Evolutionary conservation across 2,888 invertebrate genomes (phyloP).

Genomic region (Clostera curtula): DNA sequence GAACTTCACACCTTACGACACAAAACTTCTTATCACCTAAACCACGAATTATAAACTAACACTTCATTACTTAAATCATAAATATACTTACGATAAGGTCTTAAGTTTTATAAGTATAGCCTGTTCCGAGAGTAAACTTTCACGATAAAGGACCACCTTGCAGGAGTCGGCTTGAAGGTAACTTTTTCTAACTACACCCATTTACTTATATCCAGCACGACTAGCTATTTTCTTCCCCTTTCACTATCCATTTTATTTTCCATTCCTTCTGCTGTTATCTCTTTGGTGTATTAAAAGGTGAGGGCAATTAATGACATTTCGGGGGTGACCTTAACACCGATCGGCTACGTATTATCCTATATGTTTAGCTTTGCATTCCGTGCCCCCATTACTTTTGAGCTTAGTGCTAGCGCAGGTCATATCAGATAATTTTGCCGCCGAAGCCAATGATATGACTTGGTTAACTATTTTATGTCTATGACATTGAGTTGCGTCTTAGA

Average conservation of each 20-base stretch:
- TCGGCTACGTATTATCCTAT: constrained; percentile 1
- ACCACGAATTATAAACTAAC: no score
- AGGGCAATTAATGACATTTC: constrained; percentile 18
- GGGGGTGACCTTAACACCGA: no score
- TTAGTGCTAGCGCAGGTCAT: constrained; percentile 7
- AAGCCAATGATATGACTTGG: constrained; percentile 4
- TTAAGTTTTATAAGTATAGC: no score
- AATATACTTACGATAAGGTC: no score
- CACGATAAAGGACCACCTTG: no score
- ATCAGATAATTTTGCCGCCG: neutral
- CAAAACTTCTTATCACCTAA: neutral
- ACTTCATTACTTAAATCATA: no score
- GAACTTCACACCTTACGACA: constrained; percentile 1
- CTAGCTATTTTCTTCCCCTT: constrained; percentile 16
- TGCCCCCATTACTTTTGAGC: constrained; percentile 8
- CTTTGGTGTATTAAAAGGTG: constrained; percentile 21
- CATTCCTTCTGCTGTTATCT: constrained; percentile 3
- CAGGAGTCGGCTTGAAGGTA: no score
- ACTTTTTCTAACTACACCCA: neutral
- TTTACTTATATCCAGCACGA: constrained; percentile 20
- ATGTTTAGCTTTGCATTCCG: constrained; percentile 12
- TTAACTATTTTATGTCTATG: constrained; percentile 9
- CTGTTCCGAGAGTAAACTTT: no score
- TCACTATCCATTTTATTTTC: constrained; percentile 9
- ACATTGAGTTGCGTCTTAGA: constrained; percentile 15